Base-by-base conservation (phyloP, 2,113 vertebrate genomes). In the Jacana jacana region DNA sequence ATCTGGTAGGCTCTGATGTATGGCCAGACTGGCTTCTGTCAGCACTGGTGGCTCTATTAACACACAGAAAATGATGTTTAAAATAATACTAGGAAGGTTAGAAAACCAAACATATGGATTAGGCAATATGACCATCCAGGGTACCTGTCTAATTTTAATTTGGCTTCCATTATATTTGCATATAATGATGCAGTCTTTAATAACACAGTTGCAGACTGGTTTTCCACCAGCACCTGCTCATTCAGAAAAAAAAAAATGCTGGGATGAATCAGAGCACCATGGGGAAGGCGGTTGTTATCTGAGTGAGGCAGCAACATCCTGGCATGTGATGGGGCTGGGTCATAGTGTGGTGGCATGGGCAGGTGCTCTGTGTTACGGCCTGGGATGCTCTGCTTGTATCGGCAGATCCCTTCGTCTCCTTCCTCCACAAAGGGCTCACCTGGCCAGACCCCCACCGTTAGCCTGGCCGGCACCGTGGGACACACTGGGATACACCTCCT, bases 181-280 rank as follows among this genome's bases (percentile, higher is more conserved):
- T 81, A 70, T 52, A 60, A 16, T 55, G 87, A 82, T 27, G 66
- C 92, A 92, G 86, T 14, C 92, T 75, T 71, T 97, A 97, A 96
- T 97, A 84, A 95, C 72, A 37, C 1, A 46, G 22, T 91, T 86
- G 35, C 65, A 18, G 40, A 11, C 77, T 60, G 73, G 54, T 81
- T 82, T 81, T 96, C 73, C 81, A 79, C 69, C 1, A 0, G 93
- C 94, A 95, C 86, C 93, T 97, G 93, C 95, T 97, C 91, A 77
- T 97, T 95, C 91, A 76, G 83, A 76, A 92, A 68, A 92, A 71
- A 92, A 72, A 92, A 83, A 89, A 15, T 93, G 71, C 37, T 0
- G 23, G 88, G 78, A 55, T 97, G 95, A 96, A 87, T 97, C 95
- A 95, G 94, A 27, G 58, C 3, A 2, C 63, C 2, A 1, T 17